These are phyloP conservation scores for Sthenelais limicola DNA, from an alignment of 2,888 invertebrate genomes.

Conservation along the genomic window DNA sequence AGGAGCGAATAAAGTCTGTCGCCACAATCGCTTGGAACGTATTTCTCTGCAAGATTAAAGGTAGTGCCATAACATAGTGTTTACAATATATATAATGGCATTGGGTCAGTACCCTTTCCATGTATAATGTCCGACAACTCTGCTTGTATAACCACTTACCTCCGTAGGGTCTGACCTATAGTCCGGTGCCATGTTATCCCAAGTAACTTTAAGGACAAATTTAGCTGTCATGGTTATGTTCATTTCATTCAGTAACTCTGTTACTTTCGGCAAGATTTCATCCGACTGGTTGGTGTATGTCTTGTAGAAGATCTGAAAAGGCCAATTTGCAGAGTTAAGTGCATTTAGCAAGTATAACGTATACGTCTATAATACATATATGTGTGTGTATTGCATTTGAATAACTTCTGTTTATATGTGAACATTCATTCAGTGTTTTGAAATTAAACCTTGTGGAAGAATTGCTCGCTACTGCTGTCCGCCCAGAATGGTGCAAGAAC, in stretches of 20 bases:
- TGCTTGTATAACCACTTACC: conserved; percentile 7
- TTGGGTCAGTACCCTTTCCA: no score
- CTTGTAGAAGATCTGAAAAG: conserved; percentile 9
- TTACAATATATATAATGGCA: no score
- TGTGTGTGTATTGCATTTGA: not conserved
- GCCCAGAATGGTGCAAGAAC: conserved; percentile 25
- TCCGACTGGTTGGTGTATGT: not conserved
- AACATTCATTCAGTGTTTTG: no score
- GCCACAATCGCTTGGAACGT: conserved; percentile 22
- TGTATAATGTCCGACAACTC: no score
- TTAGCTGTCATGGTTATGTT: not conserved
- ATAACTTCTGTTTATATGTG: not conserved
- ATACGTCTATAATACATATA: not conserved
- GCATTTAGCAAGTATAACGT: no score
- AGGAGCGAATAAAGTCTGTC: conserved; percentile 18
- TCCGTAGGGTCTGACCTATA: conserved; percentile 6
- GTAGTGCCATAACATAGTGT: no score
- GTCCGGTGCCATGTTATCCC: conserved; percentile 32
- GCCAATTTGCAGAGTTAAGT: no score
- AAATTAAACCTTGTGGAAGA: conserved; percentile 30
- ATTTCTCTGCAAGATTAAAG: conserved; percentile 39
- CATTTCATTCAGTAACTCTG: not conserved
- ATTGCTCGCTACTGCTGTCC: not conserved
- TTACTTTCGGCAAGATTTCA: not conserved
- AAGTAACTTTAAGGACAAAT: conserved; percentile 35